Evolutionary conservation across 2,888 invertebrate genomes (phyloP).

Genomic region (Beris morrisii): DNA sequence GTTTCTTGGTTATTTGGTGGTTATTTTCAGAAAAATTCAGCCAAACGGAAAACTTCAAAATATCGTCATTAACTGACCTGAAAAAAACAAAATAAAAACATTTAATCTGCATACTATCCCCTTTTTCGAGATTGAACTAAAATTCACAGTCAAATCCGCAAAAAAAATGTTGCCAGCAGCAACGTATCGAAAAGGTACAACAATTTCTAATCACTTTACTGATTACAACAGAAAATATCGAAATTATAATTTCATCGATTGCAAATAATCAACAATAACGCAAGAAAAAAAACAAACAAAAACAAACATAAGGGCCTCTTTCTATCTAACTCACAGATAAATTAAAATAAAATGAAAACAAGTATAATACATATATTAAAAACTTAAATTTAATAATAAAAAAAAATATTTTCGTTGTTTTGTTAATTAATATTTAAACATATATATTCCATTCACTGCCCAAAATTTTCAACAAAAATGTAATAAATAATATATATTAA

Average conservation of each 20-base stretch:
- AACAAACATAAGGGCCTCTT: conserved; percentile 34
- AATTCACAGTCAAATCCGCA: neutral
- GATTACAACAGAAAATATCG: neutral
- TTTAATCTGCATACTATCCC: no score
- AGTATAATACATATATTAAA: neutral
- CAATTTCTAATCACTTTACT: no score
- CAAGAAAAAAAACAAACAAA: conserved; percentile 2
- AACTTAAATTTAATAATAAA: conserved; percentile 13
- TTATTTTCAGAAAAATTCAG: no score
- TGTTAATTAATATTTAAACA: conserved; percentile 36
- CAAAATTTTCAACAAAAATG: conserved; percentile 28
- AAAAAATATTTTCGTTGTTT: conserved; percentile 34
- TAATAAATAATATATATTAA: conserved; percentile 7
- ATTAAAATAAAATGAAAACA: conserved; percentile 25
- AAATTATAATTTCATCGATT: conserved; percentile 3
- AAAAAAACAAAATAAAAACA: no score
- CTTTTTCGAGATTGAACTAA: neutral
- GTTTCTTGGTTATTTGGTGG: no score
- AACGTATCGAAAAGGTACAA: neutral
- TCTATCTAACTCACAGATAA: conserved; percentile 10
- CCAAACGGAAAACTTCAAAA: no score
- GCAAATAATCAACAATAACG: conserved; percentile 9
- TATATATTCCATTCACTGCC: conserved; percentile 39
- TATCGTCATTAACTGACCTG: no score
- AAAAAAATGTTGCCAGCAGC: neutral